A percentile compares a stretch with the other conserved stretches of the same genome.
phyloP scores from a whole-genome alignment of 23 tunicate species.

The Phallusia fumigata region DNA sequence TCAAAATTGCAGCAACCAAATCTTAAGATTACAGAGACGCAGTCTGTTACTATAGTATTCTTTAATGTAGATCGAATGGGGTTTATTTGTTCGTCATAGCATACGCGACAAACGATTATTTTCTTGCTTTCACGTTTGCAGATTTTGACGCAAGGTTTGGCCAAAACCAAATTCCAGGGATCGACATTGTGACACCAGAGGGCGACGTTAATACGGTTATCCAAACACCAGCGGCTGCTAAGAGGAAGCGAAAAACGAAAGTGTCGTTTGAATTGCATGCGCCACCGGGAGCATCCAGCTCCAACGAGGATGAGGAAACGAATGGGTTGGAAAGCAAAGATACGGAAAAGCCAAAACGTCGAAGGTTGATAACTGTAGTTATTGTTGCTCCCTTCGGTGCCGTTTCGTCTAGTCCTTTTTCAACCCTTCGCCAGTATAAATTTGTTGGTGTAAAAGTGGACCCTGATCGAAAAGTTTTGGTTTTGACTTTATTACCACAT shows the following conservation, averaged over 20 bases:
- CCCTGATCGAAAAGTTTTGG: too few relatives aligned
- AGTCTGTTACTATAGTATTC: too few relatives aligned
- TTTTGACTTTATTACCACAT: too few relatives aligned
- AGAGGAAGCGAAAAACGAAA: not conserved
- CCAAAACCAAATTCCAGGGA: conserved; percentile 1
- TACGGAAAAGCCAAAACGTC: not conserved
- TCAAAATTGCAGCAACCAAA: too few relatives aligned
- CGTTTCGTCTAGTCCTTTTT: too few relatives aligned
- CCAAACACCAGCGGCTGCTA: not conserved
- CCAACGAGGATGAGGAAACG: conserved; percentile 8
- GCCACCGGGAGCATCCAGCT: conserved; percentile 46
- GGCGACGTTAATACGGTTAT: conserved; percentile 3
- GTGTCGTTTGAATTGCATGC: conserved; percentile 42
- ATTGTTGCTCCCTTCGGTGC: too few relatives aligned
- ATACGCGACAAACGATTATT: too few relatives aligned
- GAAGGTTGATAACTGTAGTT: not conserved
- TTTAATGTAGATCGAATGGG: too few relatives aligned
- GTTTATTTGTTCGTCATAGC: too few relatives aligned
- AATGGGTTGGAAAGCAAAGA: not conserved
- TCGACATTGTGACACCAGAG: conserved; percentile 16
- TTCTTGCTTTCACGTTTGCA: not conserved
- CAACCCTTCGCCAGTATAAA: too few relatives aligned
- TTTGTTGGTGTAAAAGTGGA: too few relatives aligned
- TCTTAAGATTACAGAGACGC: too few relatives aligned
- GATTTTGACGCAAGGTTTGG: not conserved